Evolutionary conservation across 2,888 invertebrate species (phyloP).

Genomic region (Callyntrura guangdongensis): DNA sequence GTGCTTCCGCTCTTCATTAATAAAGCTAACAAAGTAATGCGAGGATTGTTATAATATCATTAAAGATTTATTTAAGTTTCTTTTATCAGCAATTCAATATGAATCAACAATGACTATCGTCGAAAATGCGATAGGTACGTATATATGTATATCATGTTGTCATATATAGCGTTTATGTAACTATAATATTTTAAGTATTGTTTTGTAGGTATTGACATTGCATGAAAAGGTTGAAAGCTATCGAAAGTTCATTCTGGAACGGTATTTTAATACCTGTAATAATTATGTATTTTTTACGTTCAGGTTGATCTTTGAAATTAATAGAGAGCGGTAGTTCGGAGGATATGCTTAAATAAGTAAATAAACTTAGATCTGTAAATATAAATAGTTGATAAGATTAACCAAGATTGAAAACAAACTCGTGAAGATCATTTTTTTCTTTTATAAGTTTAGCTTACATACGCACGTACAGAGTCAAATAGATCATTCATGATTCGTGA

Average conservation of each 20-base stretch:
- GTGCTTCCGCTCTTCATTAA: too few species aligned
- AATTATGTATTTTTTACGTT: constrained; percentile 9
- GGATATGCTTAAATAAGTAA: neutral
- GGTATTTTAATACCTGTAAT: constrained; percentile 53
- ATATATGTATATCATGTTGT: constrained; percentile 45
- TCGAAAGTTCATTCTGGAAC: constrained; percentile 74
- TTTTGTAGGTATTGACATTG: constrained; percentile 76
- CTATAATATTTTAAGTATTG: constrained; percentile 64
- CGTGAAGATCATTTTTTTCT: too few species aligned
- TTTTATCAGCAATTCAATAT: constrained; percentile 75
- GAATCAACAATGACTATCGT: constrained; percentile 78
- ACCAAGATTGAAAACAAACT: too few species aligned
- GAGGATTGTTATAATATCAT: constrained; percentile 16
- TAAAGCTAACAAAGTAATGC: neutral
- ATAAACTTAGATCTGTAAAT: too few species aligned
- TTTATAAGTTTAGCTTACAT: too few species aligned
- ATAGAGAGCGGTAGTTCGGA: constrained; percentile 12
- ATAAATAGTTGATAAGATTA: too few species aligned
- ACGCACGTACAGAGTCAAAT: too few species aligned
- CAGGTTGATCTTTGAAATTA: neutral
- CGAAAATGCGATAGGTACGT: constrained; percentile 74
- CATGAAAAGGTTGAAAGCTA: constrained; percentile 78
- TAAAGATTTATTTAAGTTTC: constrained; percentile 53
- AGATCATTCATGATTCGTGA: neutral
- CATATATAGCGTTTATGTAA: constrained; percentile 44